Evolutionary conservation across 2,888 invertebrate species (phyloP).

Genomic region (Formica aserva): DNA sequence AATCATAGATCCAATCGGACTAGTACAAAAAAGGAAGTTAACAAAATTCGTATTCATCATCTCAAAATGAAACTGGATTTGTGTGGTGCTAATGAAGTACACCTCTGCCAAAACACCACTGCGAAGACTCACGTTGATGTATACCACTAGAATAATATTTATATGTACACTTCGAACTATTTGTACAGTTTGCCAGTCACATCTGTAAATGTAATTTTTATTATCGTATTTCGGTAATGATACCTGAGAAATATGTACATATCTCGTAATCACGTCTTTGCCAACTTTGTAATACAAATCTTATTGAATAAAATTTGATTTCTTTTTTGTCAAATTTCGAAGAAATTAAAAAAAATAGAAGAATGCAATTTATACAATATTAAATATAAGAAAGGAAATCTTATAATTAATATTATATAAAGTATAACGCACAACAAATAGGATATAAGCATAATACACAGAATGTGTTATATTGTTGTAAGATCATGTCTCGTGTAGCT

Average conservation of each 20-base stretch:
- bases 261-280: constrained; percentile 4
- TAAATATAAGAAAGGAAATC: background rate
- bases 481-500: background rate
- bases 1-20: constrained; percentile 43
- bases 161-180: constrained; percentile 71
- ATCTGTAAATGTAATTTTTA: constrained; percentile 55
- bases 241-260: constrained; percentile 44
- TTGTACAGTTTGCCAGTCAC: constrained; percentile 72
- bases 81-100: constrained; percentile 78
- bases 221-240: constrained; percentile 51
- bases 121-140: constrained; percentile 70
- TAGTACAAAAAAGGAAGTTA: constrained; percentile 66
- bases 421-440: constrained; percentile 5
- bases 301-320: background rate
- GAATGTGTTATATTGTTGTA: background rate
- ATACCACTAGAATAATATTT: constrained; percentile 77
- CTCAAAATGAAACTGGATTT: constrained; percentile 73
- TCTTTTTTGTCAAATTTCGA: background rate
- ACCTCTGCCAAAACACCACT: constrained; percentile 78
- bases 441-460: background rate
- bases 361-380: too few relatives aligned
- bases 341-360: background rate
- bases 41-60: constrained; percentile 58
- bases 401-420: background rate
- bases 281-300: constrained; percentile 1